Evolutionary conservation across 2,113 vertebrate genomes (phyloP).

Genomic region (Caloenas nicobarica): DNA sequence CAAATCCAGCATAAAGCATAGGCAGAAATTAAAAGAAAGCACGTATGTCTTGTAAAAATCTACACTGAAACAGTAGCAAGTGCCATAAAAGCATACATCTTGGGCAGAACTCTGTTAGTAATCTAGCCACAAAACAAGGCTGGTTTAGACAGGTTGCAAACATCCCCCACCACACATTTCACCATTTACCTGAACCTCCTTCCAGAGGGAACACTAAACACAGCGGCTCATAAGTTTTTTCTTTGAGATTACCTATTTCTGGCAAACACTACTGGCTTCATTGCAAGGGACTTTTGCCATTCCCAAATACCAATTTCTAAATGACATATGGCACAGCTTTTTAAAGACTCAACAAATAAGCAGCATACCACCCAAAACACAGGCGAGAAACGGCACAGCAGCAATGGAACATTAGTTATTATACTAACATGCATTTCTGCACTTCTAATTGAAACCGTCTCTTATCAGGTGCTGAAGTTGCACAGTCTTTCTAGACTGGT

Average conservation of each 20-base stretch:
- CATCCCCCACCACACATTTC: not conserved
- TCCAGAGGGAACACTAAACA: not conserved
- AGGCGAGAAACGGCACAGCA: not conserved
- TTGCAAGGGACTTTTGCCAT: not conserved
- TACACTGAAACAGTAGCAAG: not conserved
- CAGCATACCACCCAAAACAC: not conserved
- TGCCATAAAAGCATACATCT: not conserved
- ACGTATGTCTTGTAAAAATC: not conserved
- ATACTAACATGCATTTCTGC: not conserved
- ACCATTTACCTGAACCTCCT: not conserved
- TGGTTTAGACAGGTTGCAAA: not conserved
- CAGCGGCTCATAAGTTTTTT: no score
- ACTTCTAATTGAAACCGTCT: not conserved
- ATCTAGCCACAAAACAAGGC: not conserved
- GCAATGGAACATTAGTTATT: not conserved
- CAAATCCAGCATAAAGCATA: not conserved
- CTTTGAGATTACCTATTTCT: not conserved
- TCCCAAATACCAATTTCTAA: not conserved
- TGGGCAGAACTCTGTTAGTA: fast-evolving
- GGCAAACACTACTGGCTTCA: not conserved
- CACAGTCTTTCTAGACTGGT: not conserved
- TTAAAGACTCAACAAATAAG: not conserved
- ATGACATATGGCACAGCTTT: not conserved
- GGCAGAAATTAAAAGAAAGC: not conserved
- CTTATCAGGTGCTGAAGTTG: not conserved